Base-by-base conservation (phyloP, 2,797 vertebrate genomes). In the Novumbra hubbsi region DNA sequence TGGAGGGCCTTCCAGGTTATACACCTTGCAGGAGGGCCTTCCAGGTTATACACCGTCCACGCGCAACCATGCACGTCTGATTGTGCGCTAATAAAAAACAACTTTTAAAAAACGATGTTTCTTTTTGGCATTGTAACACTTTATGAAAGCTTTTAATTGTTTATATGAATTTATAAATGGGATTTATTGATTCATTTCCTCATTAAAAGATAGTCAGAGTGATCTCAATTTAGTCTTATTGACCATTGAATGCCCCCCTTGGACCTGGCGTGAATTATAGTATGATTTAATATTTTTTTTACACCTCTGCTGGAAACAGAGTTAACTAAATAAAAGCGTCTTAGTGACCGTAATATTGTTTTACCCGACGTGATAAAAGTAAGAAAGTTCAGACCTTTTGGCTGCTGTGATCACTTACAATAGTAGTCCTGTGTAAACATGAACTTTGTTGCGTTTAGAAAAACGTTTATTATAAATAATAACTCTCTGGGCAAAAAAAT, bases 391-490 rank as follows among this genome's bases (percentile, higher is more conserved):
- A 72, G 48, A 73, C 17, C 38, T 45, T 30, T 57, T 32, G 48
- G 16, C 69, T 66, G 19, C 28, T 48, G 11, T n/a, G 45, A 52
- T 34, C 55, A 34, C 34, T 57, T 30, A 76, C 63, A 79, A 41
- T 68, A 27, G 45, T 38, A 14, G 21, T 63, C n/a, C 66, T 55
- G 48, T 24, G 24, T 30, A 38, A 52, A 30, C 60, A 32, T 14
- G 6, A 34, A 30, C 60, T 49, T 11, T 32, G 5, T 49, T 62
- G n/a, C 72, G 19, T 72, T 21, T 27, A 78, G 66, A 82, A 76
- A 84, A 73, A 70, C 73, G 75, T 74, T 73, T 52, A 21, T 74
- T 73, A 50, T 64, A 69, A 73, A 77, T 78, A 77, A 70, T 62
- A 8, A 3, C 41, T 21, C 41, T 60, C 41, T 71, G 34, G 19